These are phyloP conservation scores for Dolichoris vasculosae DNA, from an alignment of 1,140 invertebrate species.

Conservation along the genomic window DNA sequence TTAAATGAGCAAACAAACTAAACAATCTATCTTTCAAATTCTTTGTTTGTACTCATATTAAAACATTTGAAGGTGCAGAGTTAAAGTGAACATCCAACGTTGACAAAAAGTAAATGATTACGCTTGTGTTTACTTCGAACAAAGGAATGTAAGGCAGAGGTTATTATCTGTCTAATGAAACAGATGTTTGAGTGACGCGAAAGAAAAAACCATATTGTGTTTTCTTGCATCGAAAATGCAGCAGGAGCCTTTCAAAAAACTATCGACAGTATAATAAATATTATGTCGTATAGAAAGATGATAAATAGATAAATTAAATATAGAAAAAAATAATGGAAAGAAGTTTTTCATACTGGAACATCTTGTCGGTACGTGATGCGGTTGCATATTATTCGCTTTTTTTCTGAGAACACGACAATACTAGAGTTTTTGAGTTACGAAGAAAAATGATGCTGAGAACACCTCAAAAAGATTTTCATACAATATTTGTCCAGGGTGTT, in stretches of 20 bases:
- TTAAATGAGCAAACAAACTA: not conserved
- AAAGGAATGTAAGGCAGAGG: not conserved
- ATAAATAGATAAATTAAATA: not conserved
- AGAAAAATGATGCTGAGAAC: conserved; percentile 26
- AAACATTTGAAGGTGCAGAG: not conserved
- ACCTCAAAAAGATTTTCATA: conserved; percentile 33
- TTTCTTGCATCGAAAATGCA: conserved; percentile 41
- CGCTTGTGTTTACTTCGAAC: not conserved
- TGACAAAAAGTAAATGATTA: not conserved
- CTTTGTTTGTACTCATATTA: not conserved
- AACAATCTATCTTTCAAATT: not conserved
- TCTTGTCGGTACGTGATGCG: conserved; percentile 26
- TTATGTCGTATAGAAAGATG: not conserved
- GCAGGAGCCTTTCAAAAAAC: not conserved
- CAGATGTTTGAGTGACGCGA: not conserved
- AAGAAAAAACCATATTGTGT: not conserved
- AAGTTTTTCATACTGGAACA: not conserved
- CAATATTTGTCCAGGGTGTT: conserved; percentile 16
- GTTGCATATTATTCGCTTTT: conserved; percentile 27
- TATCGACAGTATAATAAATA: not conserved
- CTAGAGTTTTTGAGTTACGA: not conserved
- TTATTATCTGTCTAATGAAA: conserved; percentile 23
- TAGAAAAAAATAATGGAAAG: not conserved
- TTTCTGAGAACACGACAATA: not conserved
- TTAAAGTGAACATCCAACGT: not conserved